phyloP scores from a whole-genome alignment of 1,140 invertebrate genomes.

The Drosophila lacertosa region DNA sequence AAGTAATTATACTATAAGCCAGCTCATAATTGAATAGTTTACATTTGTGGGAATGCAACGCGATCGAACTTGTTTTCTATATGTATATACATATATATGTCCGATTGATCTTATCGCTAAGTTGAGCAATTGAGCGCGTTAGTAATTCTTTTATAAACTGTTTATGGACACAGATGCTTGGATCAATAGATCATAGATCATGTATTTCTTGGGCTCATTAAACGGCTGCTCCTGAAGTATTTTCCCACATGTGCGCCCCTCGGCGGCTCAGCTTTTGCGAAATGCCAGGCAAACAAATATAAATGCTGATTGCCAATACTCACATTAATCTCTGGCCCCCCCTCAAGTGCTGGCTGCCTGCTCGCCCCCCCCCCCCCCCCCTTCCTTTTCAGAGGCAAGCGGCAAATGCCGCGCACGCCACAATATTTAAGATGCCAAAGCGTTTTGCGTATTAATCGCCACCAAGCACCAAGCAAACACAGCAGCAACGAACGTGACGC shows the following conservation, averaged over 20 bases:
- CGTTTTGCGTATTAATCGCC: constrained; percentile 79
- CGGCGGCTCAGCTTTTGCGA: constrained; percentile 21
- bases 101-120: constrained; percentile 25
- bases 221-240: constrained; percentile 5
- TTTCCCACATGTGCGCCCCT: constrained; percentile 14
- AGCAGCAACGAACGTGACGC: constrained; percentile 63
- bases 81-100: too few species aligned
- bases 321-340: constrained; percentile 75
- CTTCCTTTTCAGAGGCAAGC: constrained; percentile 24
- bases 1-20: constrained; percentile 53
- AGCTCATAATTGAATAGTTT: constrained; percentile 34
- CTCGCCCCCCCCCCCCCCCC: not conserved
- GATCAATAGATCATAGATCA: constrained; percentile 29
- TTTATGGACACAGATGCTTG: constrained; percentile 9
- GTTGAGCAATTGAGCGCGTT: not conserved
- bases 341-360: too few species aligned
- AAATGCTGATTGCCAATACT: constrained; percentile 79
- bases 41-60: constrained; percentile 18
- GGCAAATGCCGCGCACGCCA: constrained; percentile 64
- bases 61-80: constrained; percentile 3
- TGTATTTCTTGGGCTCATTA: constrained; percentile 23
- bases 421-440: constrained; percentile 81
- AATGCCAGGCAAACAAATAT: constrained; percentile 74
- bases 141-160: constrained; percentile 14
- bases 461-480: constrained; percentile 43